Evolutionary conservation across 2,113 vertebrate species (phyloP), one percentile per base, ranked within the genome.

Genomic region (Calidris pugnax): DNA sequence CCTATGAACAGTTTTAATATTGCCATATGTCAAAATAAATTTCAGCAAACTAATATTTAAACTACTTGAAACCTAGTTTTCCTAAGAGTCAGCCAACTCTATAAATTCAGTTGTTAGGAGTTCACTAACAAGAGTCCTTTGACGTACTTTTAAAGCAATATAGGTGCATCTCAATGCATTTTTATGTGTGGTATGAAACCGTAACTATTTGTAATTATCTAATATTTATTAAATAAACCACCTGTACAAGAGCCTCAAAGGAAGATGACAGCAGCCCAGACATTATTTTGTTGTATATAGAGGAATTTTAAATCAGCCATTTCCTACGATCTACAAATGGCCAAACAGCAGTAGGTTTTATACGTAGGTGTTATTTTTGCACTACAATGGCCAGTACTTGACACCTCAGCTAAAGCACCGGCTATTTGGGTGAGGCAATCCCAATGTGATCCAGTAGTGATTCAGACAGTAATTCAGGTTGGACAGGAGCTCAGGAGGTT

Each of bases 371-470:
- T 26, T 48, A 35, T 3, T 45, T 7, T 6, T 57, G 27, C 7
- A 53, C 32, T 39, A 23, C 12, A 19, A 8, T 2, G 28, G 53
- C 37, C 47, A 28, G 6, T 7, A 7, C 21, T 5, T 39, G 53
- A 35, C 67, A 79, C 57, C 41, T 77, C 45, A 30, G n/a, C 23
- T 41, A 6, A 43, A 69, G 67, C 53, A 37, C 26, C 0, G 3
- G 32, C 30, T 41, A 2, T 23, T 15, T 1, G 69, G 47, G 60
- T 28, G 80, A 83, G 55, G 84, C 63, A 35, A 21, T 57, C 35
- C 47, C 8, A 3, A n/a, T 0, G 2, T 23, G 37, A 73, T 19
- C 20, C 1, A 8, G 32, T 0, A 16, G 26, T 53, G 90, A 89
- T 32, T 93, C 83, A 80, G 13, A 0, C 13, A 5, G 59, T 33